These are phyloP conservation scores for Malurus elegans DNA, from an alignment of 2,113 vertebrate genomes.

Conservation along the genomic window DNA sequence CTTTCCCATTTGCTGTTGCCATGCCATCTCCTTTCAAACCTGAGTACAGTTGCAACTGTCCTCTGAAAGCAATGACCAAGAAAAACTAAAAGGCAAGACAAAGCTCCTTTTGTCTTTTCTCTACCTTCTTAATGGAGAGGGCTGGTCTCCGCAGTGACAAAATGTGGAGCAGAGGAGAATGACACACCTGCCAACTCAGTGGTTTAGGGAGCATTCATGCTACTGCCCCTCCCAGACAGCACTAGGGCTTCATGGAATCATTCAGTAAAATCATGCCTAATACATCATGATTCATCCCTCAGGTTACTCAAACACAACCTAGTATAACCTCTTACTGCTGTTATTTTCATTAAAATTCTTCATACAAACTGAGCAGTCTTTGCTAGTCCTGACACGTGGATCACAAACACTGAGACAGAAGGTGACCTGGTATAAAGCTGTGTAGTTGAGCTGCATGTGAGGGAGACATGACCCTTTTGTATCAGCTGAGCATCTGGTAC, in stretches of 20 bases:
- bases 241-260: rapidly evolving
- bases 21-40: neutral
- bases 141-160: neutral
- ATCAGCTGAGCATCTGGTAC: neutral
- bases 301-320: rapidly evolving
- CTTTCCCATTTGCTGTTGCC: neutral
- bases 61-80: neutral
- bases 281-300: rapidly evolving
- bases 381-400: neutral
- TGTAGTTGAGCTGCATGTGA: neutral
- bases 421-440: neutral
- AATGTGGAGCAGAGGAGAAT: neutral
- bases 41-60: neutral
- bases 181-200: neutral
- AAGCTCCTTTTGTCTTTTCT: neutral
- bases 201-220: neutral
- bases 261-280: neutral
- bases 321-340: neutral
- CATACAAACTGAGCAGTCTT: neutral
- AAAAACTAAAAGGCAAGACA: neutral
- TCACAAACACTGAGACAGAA: neutral
- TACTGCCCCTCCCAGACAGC: neutral
- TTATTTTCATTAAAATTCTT: neutral
- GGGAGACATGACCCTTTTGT: neutral
- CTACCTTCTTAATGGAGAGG: neutral